These are phyloP conservation scores for Lochmaea crataegi DNA, from an alignment of 2,888 invertebrate genomes.

Conservation along the genomic window DNA sequence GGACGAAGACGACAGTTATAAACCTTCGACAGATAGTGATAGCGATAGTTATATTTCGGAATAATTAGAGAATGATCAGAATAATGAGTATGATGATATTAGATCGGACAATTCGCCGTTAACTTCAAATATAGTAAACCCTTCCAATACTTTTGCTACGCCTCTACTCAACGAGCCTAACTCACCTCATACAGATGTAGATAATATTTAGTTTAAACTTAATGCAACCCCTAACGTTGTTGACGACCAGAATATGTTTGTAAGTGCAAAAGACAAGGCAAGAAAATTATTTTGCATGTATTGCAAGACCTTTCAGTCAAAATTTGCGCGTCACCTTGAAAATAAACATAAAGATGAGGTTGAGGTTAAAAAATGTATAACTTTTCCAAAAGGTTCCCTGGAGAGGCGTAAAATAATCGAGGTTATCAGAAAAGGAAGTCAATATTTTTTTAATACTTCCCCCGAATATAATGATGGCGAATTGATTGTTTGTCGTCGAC, in stretches of 20 bases:
- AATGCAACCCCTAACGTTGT: background rate
- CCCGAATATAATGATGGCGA: constrained; percentile 7
- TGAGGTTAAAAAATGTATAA: background rate
- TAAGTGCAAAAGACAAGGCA: background rate
- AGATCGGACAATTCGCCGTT: background rate
- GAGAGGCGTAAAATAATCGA: constrained; percentile 20
- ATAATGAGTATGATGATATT: background rate
- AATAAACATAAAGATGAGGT: background rate
- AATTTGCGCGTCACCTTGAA: constrained; percentile 5
- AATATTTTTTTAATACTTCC: constrained; percentile 12
- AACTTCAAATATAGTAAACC: background rate
- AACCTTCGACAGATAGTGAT: background rate
- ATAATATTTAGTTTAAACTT: background rate
- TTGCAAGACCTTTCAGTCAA: background rate
- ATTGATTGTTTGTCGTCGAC: constrained; percentile 25
- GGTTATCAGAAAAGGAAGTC: constrained; percentile 20
- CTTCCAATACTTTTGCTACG: background rate
- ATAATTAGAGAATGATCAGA: background rate
- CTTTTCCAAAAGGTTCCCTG: no score
- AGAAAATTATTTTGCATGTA: background rate
- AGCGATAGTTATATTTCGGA: background rate
- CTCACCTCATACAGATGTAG: background rate
- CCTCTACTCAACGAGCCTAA: background rate
- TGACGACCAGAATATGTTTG: background rate
- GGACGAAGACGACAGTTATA: background rate